These are phyloP conservation scores for Emydocephalus ijimae DNA, from an alignment of 2,113 vertebrate genomes.

Conservation along the genomic window DNA sequence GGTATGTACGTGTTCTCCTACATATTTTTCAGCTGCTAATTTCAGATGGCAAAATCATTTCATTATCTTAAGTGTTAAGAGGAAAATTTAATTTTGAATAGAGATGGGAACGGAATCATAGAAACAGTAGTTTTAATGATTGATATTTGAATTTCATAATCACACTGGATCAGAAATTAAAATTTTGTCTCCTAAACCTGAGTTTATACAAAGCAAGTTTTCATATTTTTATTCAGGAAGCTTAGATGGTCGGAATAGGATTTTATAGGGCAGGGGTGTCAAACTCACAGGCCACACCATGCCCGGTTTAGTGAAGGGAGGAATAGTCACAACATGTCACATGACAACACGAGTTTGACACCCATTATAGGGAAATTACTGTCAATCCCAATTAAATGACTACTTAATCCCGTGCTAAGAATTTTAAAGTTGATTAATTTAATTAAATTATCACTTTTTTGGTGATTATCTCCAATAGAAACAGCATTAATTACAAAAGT, in stretches of 20 bases:
- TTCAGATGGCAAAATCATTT: neutral
- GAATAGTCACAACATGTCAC: too few species aligned
- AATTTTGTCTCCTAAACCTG: neutral
- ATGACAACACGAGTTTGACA: too few species aligned
- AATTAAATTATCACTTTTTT: neutral
- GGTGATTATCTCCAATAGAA: neutral
- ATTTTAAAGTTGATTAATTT: neutral
- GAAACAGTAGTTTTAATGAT: neutral
- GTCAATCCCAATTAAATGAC: accelerated
- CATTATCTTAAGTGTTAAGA: neutral
- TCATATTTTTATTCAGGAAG: neutral
- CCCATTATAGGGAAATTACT: neutral
- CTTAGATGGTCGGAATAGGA: accelerated
- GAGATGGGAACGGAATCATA: neutral
- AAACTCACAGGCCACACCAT: too few species aligned
- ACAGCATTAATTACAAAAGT: neutral
- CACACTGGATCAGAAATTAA: neutral
- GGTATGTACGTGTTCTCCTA: accelerated
- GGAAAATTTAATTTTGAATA: neutral
- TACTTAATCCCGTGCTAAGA: neutral
- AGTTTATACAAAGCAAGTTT: neutral
- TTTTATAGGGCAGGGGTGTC: neutral
- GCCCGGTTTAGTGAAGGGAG: too few species aligned
- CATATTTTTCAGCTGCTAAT: neutral
- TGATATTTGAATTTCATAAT: neutral